Base-by-base conservation (phyloP, 2,888 invertebrate genomes). In the Bibio marci region DNA sequence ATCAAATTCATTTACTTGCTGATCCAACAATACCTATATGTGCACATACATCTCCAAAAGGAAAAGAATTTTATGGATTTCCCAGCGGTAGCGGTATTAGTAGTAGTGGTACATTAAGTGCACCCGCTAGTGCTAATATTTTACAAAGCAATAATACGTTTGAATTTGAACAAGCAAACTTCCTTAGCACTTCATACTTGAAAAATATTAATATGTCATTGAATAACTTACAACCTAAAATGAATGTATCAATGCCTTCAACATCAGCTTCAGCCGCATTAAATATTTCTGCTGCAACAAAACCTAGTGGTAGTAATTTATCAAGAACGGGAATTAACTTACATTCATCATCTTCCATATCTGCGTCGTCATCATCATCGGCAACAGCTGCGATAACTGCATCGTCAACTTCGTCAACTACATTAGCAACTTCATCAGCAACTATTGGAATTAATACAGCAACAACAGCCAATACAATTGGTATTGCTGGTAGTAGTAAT, bases 1-100 rank as follows among this genome's bases (percentile, higher is more conserved):
- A 94, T 64, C 92, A 94, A 65, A 69, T 71, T 19, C 69, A 66
- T 15, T 73, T 76, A 50, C 60, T 85, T 44, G 73, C 76, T 31
- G 79, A 80, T 63, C 76, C 79, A 10, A 74, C 76, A 50, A 60
- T 67, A 46, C 67, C 69, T 19, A 59, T 70, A 37, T 68, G 70
- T 46, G 64, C 64, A 34, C 70, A 67, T 50, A 66, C 71, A 7
- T 57, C 57, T 11, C 65, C 73, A 1, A 68, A 73, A 43, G 25
- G 14, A 6, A 28, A 10, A 7, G 26, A 14, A 7, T 26, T 30
- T 8, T 6, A 6, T 8, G 22, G 4, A 8, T 22, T 22, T 8
- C 66, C 69, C 2, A 48, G 63, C 8, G 54, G 56, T 14, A 51
- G 55, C 13, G 53, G 55, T 36, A 53, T 52, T 18, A 13, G 19